phyloP scores from a whole-genome alignment of 2,797 vertebrate species.

The Mus minutoides region DNA sequence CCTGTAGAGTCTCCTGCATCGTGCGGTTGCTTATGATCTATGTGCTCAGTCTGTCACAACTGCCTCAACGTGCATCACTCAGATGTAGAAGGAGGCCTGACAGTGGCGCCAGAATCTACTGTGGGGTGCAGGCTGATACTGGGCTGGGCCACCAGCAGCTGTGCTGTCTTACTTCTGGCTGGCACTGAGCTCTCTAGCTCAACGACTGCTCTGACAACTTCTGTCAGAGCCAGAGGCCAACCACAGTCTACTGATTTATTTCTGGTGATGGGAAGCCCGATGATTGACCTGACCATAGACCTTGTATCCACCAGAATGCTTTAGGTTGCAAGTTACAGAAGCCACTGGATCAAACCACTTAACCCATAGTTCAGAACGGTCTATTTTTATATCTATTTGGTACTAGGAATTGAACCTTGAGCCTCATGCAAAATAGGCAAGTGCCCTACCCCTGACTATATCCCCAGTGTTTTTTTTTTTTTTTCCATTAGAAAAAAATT shows the following conservation, averaged over 20 bases:
- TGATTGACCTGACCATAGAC: neutral
- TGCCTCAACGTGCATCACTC: neutral
- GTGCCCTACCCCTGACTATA: neutral
- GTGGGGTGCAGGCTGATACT: neutral
- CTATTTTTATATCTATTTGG: neutral
- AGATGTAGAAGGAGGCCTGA: neutral
- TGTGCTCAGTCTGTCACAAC: neutral
- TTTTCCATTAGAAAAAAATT: neutral
- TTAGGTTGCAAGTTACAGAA: slow-evolving; percentile 23
- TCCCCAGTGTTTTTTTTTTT: neutral
- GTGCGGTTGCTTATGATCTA: too few relatives aligned
- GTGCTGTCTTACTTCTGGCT: neutral
- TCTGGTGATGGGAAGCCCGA: neutral
- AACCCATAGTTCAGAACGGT: neutral
- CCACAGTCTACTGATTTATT: neutral
- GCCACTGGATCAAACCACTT: neutral
- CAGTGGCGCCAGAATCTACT: neutral
- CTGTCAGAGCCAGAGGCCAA: neutral
- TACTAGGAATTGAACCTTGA: neutral
- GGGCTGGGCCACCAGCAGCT: neutral
- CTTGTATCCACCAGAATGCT: neutral
- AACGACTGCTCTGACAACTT: neutral
- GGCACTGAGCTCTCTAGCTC: neutral
- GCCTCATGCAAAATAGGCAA: neutral
- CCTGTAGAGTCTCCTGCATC: neutral